These are phyloP conservation scores for Danionella cerebrum DNA, from an alignment of 2,113 vertebrate genomes.

Conservation along the genomic window DNA sequence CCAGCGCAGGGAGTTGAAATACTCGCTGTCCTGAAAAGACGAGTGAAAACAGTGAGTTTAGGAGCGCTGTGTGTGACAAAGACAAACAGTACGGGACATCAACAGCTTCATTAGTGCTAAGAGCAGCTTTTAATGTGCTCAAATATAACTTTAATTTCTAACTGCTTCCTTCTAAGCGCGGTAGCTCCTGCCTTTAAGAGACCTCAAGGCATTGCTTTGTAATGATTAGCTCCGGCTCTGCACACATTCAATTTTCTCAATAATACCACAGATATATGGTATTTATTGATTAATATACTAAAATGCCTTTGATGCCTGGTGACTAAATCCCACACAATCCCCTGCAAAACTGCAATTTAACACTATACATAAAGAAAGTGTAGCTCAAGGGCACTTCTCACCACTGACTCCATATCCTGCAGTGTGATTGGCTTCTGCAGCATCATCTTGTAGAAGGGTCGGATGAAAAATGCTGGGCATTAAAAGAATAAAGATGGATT, in stretches of 20 bases:
- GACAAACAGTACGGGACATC: background rate
- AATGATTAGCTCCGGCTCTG: background rate
- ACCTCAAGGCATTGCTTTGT: background rate
- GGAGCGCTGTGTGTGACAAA: background rate
- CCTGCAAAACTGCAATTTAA: too few species aligned
- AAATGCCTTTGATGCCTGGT: too few species aligned
- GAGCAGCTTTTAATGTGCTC: background rate
- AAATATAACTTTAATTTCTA: background rate
- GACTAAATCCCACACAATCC: too few species aligned
- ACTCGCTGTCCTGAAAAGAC: conserved; percentile 82
- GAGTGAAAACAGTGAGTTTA: background rate
- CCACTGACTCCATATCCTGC: conserved; percentile 98
- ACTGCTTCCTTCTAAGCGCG: too few species aligned
- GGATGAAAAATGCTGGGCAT: conserved; percentile 89
- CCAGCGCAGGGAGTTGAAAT: conserved; percentile 93
- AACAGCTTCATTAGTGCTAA: background rate
- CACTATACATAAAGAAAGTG: too few species aligned
- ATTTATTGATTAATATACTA: too few species aligned
- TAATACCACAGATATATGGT: too few species aligned
- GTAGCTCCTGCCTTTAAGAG: too few species aligned
- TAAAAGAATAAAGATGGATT: background rate
- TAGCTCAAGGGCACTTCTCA: conserved; percentile 61
- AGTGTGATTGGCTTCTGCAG: conserved; percentile 90
- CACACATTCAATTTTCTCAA: too few species aligned
- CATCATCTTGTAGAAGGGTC: conserved; percentile 99